Evolutionary conservation across 2,888 invertebrate genomes (phyloP).

Genomic region (Euproctis similis): DNA sequence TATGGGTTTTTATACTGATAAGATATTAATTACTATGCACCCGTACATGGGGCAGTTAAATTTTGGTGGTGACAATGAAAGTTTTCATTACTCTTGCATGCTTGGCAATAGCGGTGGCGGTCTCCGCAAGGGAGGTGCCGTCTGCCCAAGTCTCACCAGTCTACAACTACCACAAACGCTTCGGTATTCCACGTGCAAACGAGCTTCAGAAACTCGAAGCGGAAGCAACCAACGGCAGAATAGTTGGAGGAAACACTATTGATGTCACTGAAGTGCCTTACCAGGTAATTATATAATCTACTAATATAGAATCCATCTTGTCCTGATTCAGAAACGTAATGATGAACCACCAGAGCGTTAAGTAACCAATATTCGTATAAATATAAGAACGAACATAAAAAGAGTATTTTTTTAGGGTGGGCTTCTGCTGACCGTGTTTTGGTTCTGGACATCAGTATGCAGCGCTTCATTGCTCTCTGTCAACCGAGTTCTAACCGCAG

Average conservation of each 20-base stretch:
- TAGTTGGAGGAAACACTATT: slow-evolving; percentile 32
- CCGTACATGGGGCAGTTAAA: not conserved
- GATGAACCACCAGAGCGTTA: too few relatives aligned
- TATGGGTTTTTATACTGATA: not conserved
- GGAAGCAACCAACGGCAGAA: slow-evolving; percentile 20
- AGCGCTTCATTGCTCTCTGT: not conserved
- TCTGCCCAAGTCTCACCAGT: slow-evolving; percentile 7
- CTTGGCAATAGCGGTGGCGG: slow-evolving; percentile 23
- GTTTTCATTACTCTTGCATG: slow-evolving; percentile 14
- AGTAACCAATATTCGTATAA: too few relatives aligned
- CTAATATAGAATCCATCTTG: too few relatives aligned
- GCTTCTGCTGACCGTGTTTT: slow-evolving; percentile 1
- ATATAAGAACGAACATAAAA: too few relatives aligned
- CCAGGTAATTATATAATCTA: too few relatives aligned
- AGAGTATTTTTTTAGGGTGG: slow-evolving; percentile 2
- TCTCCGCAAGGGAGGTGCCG: slow-evolving; percentile 14
- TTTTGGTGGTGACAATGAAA: slow-evolving; percentile 16
- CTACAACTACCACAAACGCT: slow-evolving; percentile 32
- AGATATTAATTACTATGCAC: not conserved
- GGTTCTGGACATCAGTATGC: slow-evolving; percentile 2
- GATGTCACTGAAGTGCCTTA: slow-evolving; percentile 38
- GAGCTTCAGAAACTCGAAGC: slow-evolving; percentile 28
- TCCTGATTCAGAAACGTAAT: too few relatives aligned
- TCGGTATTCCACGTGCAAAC: slow-evolving; percentile 35
- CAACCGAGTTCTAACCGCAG: not conserved